These are phyloP conservation scores for Calameuta idolon DNA, from an alignment of 2,888 invertebrate species.

Conservation along the genomic window DNA sequence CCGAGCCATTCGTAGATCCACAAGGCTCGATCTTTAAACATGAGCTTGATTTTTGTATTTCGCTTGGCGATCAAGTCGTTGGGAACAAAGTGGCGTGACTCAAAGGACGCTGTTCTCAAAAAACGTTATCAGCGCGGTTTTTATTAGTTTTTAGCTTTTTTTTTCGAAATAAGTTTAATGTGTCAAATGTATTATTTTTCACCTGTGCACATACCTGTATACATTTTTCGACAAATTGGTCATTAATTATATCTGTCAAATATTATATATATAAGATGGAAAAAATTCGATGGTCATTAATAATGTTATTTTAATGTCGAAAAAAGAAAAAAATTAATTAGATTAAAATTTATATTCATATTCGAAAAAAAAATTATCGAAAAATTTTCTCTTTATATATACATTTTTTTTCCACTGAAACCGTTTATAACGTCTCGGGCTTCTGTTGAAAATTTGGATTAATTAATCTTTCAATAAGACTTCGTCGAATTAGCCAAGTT, in stretches of 20 bases:
- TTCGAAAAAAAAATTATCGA: neutral
- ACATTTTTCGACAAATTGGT: neutral
- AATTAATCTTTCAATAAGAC: too few relatives aligned
- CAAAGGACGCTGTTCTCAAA: conserved; percentile 45
- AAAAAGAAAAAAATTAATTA: neutral
- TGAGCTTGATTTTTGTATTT: conserved; percentile 55
- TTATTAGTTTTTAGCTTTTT: conserved; percentile 33
- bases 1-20: neutral
- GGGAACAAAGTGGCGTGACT: conserved; percentile 46
- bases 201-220: neutral
- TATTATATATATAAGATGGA: too few relatives aligned
- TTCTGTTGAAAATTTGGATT: too few relatives aligned
- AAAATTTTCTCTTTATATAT: neutral
- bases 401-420: too few relatives aligned
- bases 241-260: neutral
- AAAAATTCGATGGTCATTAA: too few relatives aligned
- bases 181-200: neutral
- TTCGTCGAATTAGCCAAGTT: too few relatives aligned
- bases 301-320: neutral
- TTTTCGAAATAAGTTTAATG: neutral
- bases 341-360: neutral
- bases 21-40: conserved; percentile 23
- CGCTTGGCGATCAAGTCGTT: conserved; percentile 47
- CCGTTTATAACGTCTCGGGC: too few relatives aligned
- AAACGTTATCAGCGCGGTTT: conserved; percentile 56